These are phyloP conservation scores for Tiliacea citrago DNA, from an alignment of 2,888 invertebrate species.

Conservation along the genomic window DNA sequence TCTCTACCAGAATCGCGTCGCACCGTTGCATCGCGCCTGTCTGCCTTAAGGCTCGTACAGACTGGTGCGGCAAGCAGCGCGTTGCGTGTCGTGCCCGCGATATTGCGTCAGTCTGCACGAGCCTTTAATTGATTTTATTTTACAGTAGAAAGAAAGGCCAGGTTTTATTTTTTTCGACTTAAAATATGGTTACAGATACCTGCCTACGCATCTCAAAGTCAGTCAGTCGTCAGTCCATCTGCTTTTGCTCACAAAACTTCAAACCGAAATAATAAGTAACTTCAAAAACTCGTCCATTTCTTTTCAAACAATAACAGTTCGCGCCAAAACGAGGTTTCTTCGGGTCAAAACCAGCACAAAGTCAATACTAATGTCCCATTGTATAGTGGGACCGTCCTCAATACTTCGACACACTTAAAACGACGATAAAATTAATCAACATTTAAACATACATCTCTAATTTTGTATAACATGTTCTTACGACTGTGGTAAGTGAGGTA, in stretches of 20 bases:
- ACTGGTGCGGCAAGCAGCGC: too few relatives aligned
- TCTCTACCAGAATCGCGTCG: too few relatives aligned
- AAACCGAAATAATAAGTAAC: background rate
- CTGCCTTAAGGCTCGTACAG: too few relatives aligned
- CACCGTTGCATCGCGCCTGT: too few relatives aligned
- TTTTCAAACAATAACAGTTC: conserved; percentile 44
- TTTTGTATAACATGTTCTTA: conserved; percentile 18
- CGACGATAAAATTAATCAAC: conserved; percentile 11
- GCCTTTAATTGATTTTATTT: background rate
- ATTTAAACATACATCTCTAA: conserved; percentile 39
- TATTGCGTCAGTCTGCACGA: too few relatives aligned
- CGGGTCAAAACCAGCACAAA: conserved; percentile 62
- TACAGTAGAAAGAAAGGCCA: background rate
- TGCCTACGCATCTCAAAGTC: background rate
- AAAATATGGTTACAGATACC: background rate
- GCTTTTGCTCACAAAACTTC: background rate
- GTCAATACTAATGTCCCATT: conserved; percentile 65
- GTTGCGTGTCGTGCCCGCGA: too few relatives aligned
- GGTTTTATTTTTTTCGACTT: background rate
- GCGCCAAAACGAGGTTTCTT: conserved; percentile 51
- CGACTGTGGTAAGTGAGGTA: conserved; percentile 3
- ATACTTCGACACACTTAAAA: conserved; percentile 34
- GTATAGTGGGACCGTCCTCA: conserved; percentile 58
- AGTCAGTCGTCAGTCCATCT: too few relatives aligned
- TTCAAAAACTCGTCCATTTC: conserved; percentile 34